Evolutionary conservation across 2,888 invertebrate species (phyloP), one percentile per base, ranked within the genome.

Genomic region (Limnephilus auricula): DNA sequence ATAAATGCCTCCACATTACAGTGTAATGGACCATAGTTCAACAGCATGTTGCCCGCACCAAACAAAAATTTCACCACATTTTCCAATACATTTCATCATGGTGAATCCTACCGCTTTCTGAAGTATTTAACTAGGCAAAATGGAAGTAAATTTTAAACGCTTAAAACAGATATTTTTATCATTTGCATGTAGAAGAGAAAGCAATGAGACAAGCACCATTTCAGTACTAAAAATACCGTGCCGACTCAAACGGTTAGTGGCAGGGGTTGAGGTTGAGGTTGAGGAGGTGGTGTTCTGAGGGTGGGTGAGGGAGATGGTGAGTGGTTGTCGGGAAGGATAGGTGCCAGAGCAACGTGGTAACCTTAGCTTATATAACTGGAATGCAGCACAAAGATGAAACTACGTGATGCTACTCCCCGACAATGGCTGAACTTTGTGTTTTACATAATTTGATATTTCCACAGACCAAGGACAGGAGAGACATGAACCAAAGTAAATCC

Each of bases 141-240:
- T 6, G 6, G 25, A 65, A 65, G 9, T 65, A 65, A 65, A n/a
- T 25, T 4, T 25, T 25, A 34, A 82, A 31, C 82, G 34, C 82
- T 31, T 31, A 25, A 32, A 82, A 34, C 82, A 18, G 34, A 45
- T 85, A 85, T 34, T 85, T 85, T 45, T 40, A 25, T 85, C n/a
- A 85, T 85, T 85, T 85, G 85, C n/a, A 30, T n/a, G 25, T 40
- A 85, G 40, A 85, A 10, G 25, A 40, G 85, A 85, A 85, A 40
- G 40, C 25, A 85, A 45, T 30, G 45, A n/a, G 85, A 85, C 45
- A 85, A 85, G 45, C 30, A 30, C 40, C 45, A 37, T 34, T 85
- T 40, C 13, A 85, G 45, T 9, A 85, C n/a, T 45, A 85, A 85
- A 84, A 85, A 85, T 85, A 85, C 12, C 40, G 34, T 37, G 13